A percentile compares a stretch with the other conserved stretches of the same genome.
These are phyloP conservation scores for Lasioglossum zephyrum DNA, from an alignment of 2,888 invertebrate genomes.

Conservation along the genomic window DNA sequence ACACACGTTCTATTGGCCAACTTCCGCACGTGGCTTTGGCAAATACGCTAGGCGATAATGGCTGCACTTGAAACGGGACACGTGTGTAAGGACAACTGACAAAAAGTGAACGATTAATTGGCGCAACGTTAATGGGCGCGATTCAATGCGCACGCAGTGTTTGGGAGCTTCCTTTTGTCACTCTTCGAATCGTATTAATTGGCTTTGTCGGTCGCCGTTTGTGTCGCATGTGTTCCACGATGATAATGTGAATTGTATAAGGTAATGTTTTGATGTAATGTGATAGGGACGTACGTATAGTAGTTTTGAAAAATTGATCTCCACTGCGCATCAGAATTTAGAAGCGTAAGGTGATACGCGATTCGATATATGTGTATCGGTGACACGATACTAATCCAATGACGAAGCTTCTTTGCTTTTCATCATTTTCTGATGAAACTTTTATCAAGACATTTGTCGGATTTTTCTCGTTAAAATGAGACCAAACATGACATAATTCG, in stretches of 20 bases:
- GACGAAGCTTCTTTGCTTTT: not conserved
- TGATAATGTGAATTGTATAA: not conserved
- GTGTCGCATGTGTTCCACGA: not conserved
- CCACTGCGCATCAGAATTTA: not conserved
- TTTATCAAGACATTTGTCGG: no score
- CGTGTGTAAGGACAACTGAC: not conserved
- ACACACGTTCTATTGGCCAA: not conserved
- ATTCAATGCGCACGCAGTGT: not conserved
- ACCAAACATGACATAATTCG: no score
- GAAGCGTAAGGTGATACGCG: no score
- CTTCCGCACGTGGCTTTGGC: not conserved
- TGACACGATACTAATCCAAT: no score
- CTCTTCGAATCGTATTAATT: not conserved
- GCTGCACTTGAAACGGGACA: conserved; percentile 1
- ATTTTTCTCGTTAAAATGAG: no score
- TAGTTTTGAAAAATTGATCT: not conserved
- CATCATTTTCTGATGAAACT: not conserved
- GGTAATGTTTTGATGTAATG: not conserved
- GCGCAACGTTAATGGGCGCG: not conserved
- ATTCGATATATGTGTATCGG: no score
- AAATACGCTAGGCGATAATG: not conserved
- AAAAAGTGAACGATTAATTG: not conserved
- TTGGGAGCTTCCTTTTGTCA: not conserved
- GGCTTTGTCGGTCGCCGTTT: not conserved
- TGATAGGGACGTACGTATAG: not conserved